Conservation (phyloP, 2,888 invertebrate species). For the Zelleria hepariella region DNA sequence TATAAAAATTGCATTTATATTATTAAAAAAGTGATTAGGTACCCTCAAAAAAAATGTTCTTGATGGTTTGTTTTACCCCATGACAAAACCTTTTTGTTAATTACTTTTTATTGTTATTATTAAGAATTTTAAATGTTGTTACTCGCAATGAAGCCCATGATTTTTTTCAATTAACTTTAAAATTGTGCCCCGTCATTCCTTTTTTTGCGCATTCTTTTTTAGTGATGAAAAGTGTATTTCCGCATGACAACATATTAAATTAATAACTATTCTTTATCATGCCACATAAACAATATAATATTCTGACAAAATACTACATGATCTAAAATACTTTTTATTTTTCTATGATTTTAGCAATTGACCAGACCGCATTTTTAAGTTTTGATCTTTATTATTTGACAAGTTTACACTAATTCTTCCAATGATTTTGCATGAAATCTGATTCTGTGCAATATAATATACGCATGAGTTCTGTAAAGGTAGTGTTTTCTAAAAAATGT, state of each 20-base stretch:
- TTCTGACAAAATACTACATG: neutral
- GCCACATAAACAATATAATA: neutral
- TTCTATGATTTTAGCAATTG: neutral
- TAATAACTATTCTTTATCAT: neutral
- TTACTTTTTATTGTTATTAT: constrained; percentile 68
- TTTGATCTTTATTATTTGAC: constrained; percentile 16
- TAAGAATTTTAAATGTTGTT: constrained; percentile 69
- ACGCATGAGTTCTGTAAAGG: constrained; percentile 44
- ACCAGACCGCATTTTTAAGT: constrained; percentile 7
- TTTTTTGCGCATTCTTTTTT: neutral
- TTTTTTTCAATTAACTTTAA: constrained; percentile 14
- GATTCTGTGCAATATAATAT: constrained; percentile 55
- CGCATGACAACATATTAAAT: neutral
- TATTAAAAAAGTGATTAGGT: constrained; percentile 37
- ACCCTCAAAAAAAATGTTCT: constrained; percentile 52
- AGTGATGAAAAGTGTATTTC: neutral
- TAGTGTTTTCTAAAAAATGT: constrained; percentile 35
- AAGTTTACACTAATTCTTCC: constrained; percentile 20
- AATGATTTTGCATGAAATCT: constrained; percentile 56
- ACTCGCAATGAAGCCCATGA: constrained; percentile 46
- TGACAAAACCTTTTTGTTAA: constrained; percentile 55
- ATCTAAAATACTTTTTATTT: neutral
- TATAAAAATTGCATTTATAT: constrained; percentile 62
- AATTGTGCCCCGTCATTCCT: constrained; percentile 13
- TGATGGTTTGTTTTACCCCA: constrained; percentile 57